phyloP scores from a whole-genome alignment of 2,113 vertebrate species.

The Chamaetylas fuelleborni region DNA sequence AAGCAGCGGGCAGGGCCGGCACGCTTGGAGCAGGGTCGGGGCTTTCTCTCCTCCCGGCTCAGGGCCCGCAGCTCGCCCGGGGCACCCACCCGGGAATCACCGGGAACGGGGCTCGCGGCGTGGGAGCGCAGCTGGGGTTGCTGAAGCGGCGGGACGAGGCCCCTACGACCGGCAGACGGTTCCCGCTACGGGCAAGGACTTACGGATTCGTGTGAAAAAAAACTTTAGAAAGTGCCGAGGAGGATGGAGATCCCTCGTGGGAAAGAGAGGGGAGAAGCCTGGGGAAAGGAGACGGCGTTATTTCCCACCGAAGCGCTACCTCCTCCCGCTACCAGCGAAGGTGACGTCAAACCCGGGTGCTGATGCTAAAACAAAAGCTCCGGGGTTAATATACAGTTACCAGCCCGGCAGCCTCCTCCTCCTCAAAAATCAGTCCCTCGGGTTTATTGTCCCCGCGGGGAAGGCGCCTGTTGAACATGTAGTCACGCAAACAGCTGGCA shows the following conservation, averaged over 20 bases:
- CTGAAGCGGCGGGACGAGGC: background rate
- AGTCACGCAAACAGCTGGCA: background rate
- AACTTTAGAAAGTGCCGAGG: background rate
- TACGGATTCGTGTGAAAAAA: background rate
- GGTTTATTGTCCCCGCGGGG: background rate
- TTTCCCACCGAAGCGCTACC: background rate
- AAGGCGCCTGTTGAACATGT: constrained; percentile 1
- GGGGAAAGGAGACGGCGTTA: background rate
- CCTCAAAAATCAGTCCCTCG: background rate
- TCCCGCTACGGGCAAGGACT: background rate
- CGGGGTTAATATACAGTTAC: constrained; percentile 15
- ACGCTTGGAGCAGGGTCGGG: accelerated
- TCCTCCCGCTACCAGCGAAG: background rate
- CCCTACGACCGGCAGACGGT: accelerated
- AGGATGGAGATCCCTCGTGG: background rate
- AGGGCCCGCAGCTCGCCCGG: background rate
- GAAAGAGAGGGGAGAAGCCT: background rate
- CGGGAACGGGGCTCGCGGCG: background rate
- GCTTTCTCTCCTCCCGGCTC: background rate
- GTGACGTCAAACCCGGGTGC: constrained; percentile 40
- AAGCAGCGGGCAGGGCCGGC: background rate
- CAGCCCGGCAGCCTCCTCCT: background rate
- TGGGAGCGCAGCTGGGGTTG: background rate
- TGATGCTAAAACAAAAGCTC: constrained; percentile 44
- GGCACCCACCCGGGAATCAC: background rate